Conservation (phyloP, 2,113 vertebrate species). For the Indicator indicator region DNA sequence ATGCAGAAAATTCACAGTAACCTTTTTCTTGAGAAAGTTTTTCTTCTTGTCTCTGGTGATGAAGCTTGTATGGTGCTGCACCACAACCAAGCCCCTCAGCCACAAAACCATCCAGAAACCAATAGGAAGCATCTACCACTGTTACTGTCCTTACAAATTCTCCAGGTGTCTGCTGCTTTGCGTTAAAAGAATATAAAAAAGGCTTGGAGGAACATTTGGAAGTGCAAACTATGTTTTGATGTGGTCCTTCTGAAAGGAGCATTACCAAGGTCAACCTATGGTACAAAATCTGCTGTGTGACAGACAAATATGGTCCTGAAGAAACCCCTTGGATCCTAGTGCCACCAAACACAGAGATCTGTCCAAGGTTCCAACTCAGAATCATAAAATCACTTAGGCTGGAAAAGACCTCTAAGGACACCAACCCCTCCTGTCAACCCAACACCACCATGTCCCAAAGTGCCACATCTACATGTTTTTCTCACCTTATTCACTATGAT, state of each 20-base stretch:
- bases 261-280: neutral
- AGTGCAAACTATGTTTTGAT: neutral
- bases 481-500: neutral
- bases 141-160: neutral
- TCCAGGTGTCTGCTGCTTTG: neutral
- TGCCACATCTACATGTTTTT: neutral
- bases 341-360: neutral
- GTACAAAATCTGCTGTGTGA: neutral
- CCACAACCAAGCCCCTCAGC: constrained; percentile 88
- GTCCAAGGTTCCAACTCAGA: neutral
- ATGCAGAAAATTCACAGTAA: constrained; percentile 43
- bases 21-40: constrained; percentile 89
- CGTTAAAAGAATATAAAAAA: neutral
- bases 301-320: neutral
- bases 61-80: constrained; percentile 92
- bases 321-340: neutral
- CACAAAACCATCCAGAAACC: constrained; percentile 95
- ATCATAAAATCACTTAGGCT: too few relatives aligned
- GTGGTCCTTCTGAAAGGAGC: neutral
- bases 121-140: constrained; percentile 92
- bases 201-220: neutral
- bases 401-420: too few relatives aligned
- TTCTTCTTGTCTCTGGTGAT: constrained; percentile 92
- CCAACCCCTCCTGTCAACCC: too few relatives aligned
- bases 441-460: too few relatives aligned